Base-by-base conservation (phyloP, 2,113 vertebrate genomes). In the Sialia sialis region DNA sequence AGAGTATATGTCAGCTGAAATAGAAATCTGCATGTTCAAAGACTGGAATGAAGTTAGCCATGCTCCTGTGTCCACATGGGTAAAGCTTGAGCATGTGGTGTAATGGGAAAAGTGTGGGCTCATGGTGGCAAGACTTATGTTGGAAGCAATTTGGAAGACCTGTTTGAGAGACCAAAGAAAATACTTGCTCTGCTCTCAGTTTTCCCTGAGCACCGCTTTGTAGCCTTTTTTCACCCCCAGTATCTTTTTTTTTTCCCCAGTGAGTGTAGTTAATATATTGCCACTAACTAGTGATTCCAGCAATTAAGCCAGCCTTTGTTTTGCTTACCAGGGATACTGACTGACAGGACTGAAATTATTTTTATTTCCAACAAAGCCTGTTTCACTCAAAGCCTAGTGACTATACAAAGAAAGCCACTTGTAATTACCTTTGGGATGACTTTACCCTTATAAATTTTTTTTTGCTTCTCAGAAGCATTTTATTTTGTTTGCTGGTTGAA, bases 391-490 rank as follows among this genome's bases (percentile, higher is more conserved):
- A 64, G 34, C 16, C 30, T 38, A 29, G 17, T 59, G 43, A 10
- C 38, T 62, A 0, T n/a, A 21, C 19, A n/a, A 19, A 41, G n/a
- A 22, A 63, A 63, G 7, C 23, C 49, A 32, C 23, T 55, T 39
- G 5, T 52, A 32, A 39, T 48, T 82, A 72, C 13, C 56, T 68
- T 30, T 59, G 39, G 13, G 13, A 62, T 41, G 7, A 25, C n/a
- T 9, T 78, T 44, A 52, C 21, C 36, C 16, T 62, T 44, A 41
- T 49, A 13, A 2, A 0, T 0, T 41, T 41, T 18, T 0, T 41
- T 41, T 18, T 64, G 14, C 19, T 66, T 67, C 51, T 70, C 21
- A 75, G 46, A 20, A 82, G n/a, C 7, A 4, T 21, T 39, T 5
- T 32, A 26, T 66, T 49, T 80, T 48, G 16, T 82, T 88, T 83